phyloP scores from a whole-genome alignment of 2,797 vertebrate genomes.

The Pseudopleuronectes americanus region DNA sequence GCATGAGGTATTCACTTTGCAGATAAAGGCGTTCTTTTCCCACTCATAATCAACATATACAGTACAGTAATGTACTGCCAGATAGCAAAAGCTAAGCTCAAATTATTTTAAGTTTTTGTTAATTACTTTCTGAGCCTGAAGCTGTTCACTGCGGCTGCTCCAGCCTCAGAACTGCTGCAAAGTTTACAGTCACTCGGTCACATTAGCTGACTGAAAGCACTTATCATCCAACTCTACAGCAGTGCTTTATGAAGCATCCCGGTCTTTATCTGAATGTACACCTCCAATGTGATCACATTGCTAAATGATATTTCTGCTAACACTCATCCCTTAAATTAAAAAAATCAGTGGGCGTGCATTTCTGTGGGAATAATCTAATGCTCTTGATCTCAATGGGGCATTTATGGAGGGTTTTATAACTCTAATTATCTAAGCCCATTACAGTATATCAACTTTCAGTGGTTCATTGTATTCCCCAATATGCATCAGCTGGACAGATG shows the following conservation, averaged over 20 bases:
- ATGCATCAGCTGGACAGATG: constrained; percentile 79
- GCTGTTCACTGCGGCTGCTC: constrained; percentile 73
- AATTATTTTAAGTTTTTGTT: constrained; percentile 88
- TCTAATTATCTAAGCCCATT: constrained; percentile 87
- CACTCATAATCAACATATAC: constrained; percentile 84
- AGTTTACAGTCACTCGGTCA: constrained; percentile 85
- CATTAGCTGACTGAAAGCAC: constrained; percentile 86
- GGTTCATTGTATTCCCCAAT: constrained; percentile 78
- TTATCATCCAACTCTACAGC: constrained; percentile 85
- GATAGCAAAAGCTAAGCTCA: constrained; percentile 85
- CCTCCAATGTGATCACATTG: constrained; percentile 82
- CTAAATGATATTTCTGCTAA: constrained; percentile 86
- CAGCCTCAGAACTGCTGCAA: constrained; percentile 73
- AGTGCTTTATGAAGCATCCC: constrained; percentile 86
- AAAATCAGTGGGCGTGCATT: constrained; percentile 86
- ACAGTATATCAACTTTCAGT: constrained; percentile 86
- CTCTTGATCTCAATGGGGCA: constrained; percentile 83
- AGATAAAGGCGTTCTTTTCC: constrained; percentile 82
- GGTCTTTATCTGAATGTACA: constrained; percentile 85
- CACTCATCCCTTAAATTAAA: constrained; percentile 87
- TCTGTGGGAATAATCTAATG: constrained; percentile 84
- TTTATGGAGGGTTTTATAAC: constrained; percentile 87
- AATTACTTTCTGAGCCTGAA: constrained; percentile 87
- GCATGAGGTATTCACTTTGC: constrained; percentile 83
- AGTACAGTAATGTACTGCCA: constrained; percentile 81